Base-by-base conservation (phyloP, 1,140 invertebrate genomes). In the Hyposmocoma kahamanoa region DNA sequence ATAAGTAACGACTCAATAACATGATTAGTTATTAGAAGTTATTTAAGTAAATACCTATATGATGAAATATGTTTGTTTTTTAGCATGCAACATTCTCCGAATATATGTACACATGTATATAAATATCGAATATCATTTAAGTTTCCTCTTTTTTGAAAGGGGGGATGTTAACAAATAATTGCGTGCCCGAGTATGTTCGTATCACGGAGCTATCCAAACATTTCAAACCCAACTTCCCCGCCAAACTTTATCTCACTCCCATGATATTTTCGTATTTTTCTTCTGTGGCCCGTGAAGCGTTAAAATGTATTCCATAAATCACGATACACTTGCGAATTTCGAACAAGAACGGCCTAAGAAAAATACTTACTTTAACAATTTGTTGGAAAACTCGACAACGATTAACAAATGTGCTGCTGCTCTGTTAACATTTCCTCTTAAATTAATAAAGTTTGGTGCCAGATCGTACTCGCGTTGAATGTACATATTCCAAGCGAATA, bases 271-370 rank as follows among this genome's bases (percentile, higher is more conserved):
- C 52, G 65, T 81, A 78, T 81, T 81, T 77, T 81, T 79, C 64
- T 69, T 73, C 22, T 44, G 17, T 17, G 61, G 28, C 50, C 59
- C 50, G 56, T 64, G 62, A 70, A 69, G 59, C 73, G 61, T 63
- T 62, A 63, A 71, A 78, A 79, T 72, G 53, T 79, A 82, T 76
- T 75, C 73, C 78, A 79, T 78, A 79, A 79, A 75, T 77, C 69
- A 68, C 58, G 63, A 69, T 75, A 71, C 62, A 74, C 70, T 73
- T 69, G 58, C 55, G 57, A 75, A 74, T 68, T 76, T 74, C 51
- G 48, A 66, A 64, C 62, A 60, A 66, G 63, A 56, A 43, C n/a
- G 20, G 58, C 52, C 52, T 54, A 78, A 76, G 67, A 78, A 77
- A 72, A 78, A 81, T 76, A 81, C 71, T 74, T 68, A 66, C 62